Percentiles rank a stretch among this genome's conserved stretches.
Evolutionary conservation across 2,113 vertebrate genomes (phyloP).

Genomic region (Pseudonaja textilis): DNA sequence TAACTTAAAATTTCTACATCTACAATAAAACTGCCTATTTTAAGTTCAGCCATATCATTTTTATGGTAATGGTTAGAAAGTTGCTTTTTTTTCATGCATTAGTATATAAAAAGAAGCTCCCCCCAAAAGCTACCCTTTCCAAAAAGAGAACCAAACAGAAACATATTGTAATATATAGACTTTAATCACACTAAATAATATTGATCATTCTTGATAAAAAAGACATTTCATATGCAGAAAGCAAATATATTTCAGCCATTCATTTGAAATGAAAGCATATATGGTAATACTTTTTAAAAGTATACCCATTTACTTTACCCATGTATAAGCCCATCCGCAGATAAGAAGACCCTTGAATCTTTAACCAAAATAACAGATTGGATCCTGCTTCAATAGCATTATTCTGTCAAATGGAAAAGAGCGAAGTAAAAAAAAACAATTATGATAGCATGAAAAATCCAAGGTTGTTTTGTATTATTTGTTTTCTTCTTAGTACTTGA

Average conservation of each 20-base stretch:
- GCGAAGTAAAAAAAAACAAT: too few relatives aligned
- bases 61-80: neutral
- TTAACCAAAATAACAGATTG: neutral
- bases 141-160: neutral
- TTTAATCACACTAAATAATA: neutral
- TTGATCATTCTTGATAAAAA: neutral
- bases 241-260: neutral
- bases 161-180: neutral
- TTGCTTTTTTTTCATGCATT: neutral
- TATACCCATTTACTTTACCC: neutral
- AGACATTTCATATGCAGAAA: neutral
- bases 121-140: neutral
- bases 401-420: too few relatives aligned
- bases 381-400: neutral
- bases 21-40: neutral
- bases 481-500: too few relatives aligned
- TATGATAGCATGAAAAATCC: too few relatives aligned
- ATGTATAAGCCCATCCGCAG: neutral
- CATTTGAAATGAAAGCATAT: neutral
- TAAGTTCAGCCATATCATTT: neutral
- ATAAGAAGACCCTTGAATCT: neutral
- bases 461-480: too few relatives aligned
- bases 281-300: neutral
- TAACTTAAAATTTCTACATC: neutral
- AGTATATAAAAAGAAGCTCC: neutral